Evolutionary conservation across 2,797 vertebrate genomes (phyloP), one percentile per base, ranked within the genome.

Genomic region (Meriones psammophilus): DNA sequence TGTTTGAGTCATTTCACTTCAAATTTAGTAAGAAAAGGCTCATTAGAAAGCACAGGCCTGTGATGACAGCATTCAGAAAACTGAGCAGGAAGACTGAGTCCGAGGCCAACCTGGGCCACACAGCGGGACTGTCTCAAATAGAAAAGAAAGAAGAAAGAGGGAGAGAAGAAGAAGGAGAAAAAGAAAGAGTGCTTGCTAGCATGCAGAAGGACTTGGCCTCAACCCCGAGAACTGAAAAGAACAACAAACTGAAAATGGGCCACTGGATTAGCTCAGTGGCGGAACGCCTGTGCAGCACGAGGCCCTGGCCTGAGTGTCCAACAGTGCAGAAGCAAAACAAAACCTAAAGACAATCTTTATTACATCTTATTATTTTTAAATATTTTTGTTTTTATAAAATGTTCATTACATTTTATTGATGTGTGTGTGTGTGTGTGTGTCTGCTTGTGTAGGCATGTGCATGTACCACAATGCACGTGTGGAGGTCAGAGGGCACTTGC

Each of bases 351-450:
- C 54, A 58, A 58, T 73, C 73, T 92, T 94, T 36, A 66, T 76
- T 91, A 60, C 69, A 60, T 88, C 73, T 88, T 73, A 88, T 88
- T 88, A 88, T 36, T 86, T 86, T 69, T 89, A 89, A 88, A 86
- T 86, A 86, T 69, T 77, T 77, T 58, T 77, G 50, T 50, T 86
- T 86, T 86, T 54, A 86, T 86, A 86, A 86, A 86, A 86, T 69
- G 54, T n/a, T 86, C 20, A 36, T 86, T 69, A 86, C 64, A 87
- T 87, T 87, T 73, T 87, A 54, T 86, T 69, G 15, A 2, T 54
- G 12, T 50, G 28, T 85, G 58, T 64, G 30, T 79, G 77, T 14
- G 18, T 76, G 12, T 15, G 74, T 10, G 3, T 17, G 42, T 77
- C n/a, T 20, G n/a, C 46, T 39, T 46, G 56, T 81, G 42, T 50